Percentiles rank a stretch among this genome's conserved stretches.
Evolutionary conservation across 2,888 invertebrate genomes (phyloP).

Genomic region (Scaptomyza caliginosa): DNA sequence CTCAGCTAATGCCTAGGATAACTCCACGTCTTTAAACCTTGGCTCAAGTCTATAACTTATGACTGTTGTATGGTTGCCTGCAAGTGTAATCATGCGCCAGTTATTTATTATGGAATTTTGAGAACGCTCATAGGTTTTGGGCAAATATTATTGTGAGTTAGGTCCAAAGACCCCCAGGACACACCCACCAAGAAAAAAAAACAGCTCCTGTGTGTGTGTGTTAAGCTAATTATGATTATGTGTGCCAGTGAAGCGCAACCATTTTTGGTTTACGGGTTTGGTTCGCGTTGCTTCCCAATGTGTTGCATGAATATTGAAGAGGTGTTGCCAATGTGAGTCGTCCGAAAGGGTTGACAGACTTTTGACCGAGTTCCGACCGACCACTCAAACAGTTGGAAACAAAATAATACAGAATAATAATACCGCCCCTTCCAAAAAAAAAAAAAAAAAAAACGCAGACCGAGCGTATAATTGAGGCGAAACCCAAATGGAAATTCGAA

Average conservation of each 20-base stretch:
- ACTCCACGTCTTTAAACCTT: background rate
- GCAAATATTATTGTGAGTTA: constrained; percentile 11
- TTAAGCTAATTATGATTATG: constrained; percentile 50
- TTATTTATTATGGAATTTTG: constrained; percentile 81
- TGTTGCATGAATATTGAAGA: constrained; percentile 42
- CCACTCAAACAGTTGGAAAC: constrained; percentile 2
- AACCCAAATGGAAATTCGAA: constrained; percentile 44
- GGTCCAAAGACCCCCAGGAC: too few relatives aligned
- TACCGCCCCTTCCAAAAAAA: constrained; percentile 24
- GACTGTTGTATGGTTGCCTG: constrained; percentile 1
- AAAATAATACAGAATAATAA: background rate
- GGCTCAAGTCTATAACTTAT: background rate
- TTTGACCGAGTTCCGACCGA: constrained; percentile 66
- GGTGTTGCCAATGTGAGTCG: constrained; percentile 64
- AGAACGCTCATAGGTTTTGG: constrained; percentile 70
- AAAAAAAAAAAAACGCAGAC: constrained; percentile 41
- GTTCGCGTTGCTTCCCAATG: constrained; percentile 9
- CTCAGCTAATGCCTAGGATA: background rate
- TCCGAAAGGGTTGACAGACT: constrained; percentile 70
- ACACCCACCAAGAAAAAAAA: constrained; percentile 4
- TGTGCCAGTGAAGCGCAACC: constrained; percentile 55
- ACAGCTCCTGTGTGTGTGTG: background rate
- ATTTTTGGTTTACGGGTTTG: constrained; percentile 7
- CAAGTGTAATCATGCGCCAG: constrained; percentile 69
- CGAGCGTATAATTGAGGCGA: constrained; percentile 71